phyloP scores from a whole-genome alignment of 2,888 invertebrate species.

The Blera fallax region DNA sequence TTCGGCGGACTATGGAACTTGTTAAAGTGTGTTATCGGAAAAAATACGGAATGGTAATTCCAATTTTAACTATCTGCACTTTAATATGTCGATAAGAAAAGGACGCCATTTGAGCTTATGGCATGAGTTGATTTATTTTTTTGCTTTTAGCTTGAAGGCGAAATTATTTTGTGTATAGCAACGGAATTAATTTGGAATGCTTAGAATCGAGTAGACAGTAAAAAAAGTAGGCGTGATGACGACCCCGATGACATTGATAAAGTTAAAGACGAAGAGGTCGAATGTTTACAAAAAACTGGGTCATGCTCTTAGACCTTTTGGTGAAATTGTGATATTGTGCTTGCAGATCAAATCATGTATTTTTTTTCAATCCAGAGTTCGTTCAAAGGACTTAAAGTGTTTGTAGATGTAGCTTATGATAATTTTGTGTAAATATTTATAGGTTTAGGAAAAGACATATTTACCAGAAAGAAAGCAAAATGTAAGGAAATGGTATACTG shows the following conservation, averaged over 20 bases:
- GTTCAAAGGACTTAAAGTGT: too few species aligned
- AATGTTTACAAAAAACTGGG: constrained; percentile 8
- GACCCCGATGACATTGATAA: constrained; percentile 23
- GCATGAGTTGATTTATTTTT: not conserved
- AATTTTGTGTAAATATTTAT: too few species aligned
- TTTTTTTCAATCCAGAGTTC: too few species aligned
- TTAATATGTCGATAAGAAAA: constrained; percentile 21
- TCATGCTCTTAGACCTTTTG: not conserved
- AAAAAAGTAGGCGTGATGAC: constrained; percentile 21
- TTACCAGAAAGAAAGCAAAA: too few species aligned
- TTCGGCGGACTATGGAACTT: constrained; percentile 8
- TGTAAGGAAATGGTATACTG: too few species aligned
- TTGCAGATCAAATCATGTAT: not conserved
- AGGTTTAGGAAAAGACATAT: too few species aligned
- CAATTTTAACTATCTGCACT: constrained; percentile 8
- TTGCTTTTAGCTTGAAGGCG: not conserved
- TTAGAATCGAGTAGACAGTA: not conserved
- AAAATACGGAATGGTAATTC: constrained; percentile 1
- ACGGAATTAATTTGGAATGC: not conserved
- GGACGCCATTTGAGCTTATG: constrained; percentile 15
- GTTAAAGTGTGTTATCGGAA: constrained; percentile 7
- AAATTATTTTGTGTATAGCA: not conserved
- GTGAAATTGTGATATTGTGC: not conserved
- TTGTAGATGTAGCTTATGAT: too few species aligned
- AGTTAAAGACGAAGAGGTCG: not conserved